phyloP scores from a whole-genome alignment of 1,140 invertebrate genomes.

The Stenopsyche tienmushanensis region DNA sequence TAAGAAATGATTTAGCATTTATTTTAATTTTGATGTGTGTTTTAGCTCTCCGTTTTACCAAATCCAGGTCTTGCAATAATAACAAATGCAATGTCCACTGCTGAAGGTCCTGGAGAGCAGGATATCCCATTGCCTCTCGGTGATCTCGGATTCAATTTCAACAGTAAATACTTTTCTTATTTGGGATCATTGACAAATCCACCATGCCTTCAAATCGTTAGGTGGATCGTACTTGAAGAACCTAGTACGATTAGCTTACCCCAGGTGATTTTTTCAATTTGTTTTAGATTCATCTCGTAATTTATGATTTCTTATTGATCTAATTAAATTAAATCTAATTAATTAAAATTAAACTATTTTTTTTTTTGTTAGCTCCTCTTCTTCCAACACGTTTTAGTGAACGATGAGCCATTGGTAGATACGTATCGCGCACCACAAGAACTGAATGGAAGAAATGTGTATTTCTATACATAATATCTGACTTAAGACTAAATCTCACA shows the following conservation, averaged over 20 bases:
- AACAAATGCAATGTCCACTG: background rate
- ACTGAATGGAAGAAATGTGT: slow-evolving; percentile 4
- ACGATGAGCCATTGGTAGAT: slow-evolving; percentile 8
- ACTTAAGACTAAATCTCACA: too few relatives aligned
- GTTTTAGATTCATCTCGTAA: too few relatives aligned
- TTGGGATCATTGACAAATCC: background rate
- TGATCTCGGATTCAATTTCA: background rate
- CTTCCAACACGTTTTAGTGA: background rate
- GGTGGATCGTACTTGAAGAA: slow-evolving; percentile 61
- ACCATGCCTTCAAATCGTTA: slow-evolving; percentile 62
- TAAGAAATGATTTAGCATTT: background rate
- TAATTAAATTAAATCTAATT: too few relatives aligned
- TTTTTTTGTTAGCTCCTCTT: slow-evolving; percentile 2
- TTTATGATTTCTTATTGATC: too few relatives aligned
- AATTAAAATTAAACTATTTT: too few relatives aligned
- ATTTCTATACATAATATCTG: too few relatives aligned
- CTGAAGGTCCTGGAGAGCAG: background rate
- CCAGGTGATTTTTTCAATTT: too few relatives aligned
- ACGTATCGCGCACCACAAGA: slow-evolving; percentile 10
- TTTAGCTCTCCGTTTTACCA: background rate
- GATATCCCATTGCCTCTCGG: background rate
- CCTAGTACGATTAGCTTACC: too few relatives aligned
- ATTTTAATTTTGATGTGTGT: too few relatives aligned
- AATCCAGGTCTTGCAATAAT: background rate
- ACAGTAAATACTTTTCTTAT: background rate